Base-by-base conservation (phyloP, 2,113 vertebrate genomes). In the Alaudala cheleensis region DNA sequence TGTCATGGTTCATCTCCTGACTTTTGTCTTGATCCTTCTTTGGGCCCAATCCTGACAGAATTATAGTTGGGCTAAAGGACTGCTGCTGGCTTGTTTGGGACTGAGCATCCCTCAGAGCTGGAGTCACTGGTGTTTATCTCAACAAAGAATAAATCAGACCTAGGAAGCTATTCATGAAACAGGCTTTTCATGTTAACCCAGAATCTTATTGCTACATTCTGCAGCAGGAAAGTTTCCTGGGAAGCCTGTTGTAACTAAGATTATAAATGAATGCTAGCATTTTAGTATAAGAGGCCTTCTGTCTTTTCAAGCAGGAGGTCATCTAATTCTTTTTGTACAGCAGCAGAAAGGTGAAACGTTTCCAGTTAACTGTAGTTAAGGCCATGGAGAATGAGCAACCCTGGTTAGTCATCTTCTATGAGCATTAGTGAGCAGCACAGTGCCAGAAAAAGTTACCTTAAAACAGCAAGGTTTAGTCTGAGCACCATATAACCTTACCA, bases 281-380 rank as follows among this genome's bases (percentile, higher is more conserved):
- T 92, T 95, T 79, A 88, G 53, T 76, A 65, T 56, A 77, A 89
- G 44, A 83, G 56, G 51, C 19, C 60, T 83, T 88, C 81, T 83
- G 72, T 96, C 34, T 74, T 93, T 81, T 86, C 56, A 76, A 66
- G 57, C 24, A 73, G 53, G 45, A 47, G 11, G 24, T 79, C 66
- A 80, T 87, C 61, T 74, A 50, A 62, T 91, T 94, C 53, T 79
- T 93, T 90, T 65, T 67, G 25, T 69, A 77, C 28, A 58, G 66
- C 26, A 82, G 56, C n/a, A 81, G 72, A 76, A 87, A 90, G 61
- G 72, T 95, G 81, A 87, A 82, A 64, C 67, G 47, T 90, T 96
- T 81, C 26, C 1, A 0, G 45, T 72, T 89, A 90, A 53, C 65
- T 94, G 61, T 88, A 90, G 93, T 93, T 86, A 95, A 88, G 72